phyloP scores from a whole-genome alignment of 2,797 vertebrate species.

The Pangasius djambal region DNA sequence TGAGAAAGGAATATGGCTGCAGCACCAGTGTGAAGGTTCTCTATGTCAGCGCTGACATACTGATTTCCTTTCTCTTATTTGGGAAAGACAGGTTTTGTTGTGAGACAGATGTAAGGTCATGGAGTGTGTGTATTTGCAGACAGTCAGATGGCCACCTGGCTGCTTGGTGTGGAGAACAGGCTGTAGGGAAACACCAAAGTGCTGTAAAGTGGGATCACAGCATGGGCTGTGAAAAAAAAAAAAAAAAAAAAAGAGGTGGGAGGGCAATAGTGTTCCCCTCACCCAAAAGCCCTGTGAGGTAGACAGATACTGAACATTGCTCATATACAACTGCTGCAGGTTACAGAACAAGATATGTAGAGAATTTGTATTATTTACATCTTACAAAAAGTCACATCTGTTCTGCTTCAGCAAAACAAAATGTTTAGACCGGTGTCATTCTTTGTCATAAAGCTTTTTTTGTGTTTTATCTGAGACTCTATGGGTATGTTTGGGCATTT shows the following conservation, averaged over 20 bases:
- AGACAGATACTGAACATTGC: constrained; percentile 6
- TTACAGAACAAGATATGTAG: background rate
- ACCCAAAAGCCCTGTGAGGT: constrained; percentile 24
- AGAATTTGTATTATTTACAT: background rate
- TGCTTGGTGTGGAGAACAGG: constrained; percentile 29
- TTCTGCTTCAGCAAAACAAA: background rate
- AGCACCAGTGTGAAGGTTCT: constrained; percentile 32
- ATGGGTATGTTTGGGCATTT: background rate
- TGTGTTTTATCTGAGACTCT: background rate
- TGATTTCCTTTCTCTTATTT: constrained; percentile 26
- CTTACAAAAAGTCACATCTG: background rate
- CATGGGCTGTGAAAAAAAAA: background rate
- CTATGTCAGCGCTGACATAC: constrained; percentile 12
- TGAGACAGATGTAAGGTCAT: constrained; percentile 37
- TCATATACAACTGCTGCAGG: constrained; percentile 19
- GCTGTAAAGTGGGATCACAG: constrained; percentile 52
- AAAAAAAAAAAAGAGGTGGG: constrained; percentile 12
- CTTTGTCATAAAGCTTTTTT: background rate
- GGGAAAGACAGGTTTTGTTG: constrained; percentile 10
- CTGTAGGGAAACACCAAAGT: constrained; percentile 11
- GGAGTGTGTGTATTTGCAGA: constrained; percentile 18
- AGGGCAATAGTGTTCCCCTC: constrained; percentile 23
- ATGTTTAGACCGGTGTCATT: background rate
- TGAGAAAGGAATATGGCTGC: constrained; percentile 24
- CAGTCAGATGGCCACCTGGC: constrained; percentile 39